Evolutionary conservation across 2,797 vertebrate genomes (phyloP).

Genomic region (Amblyraja radiata): DNA sequence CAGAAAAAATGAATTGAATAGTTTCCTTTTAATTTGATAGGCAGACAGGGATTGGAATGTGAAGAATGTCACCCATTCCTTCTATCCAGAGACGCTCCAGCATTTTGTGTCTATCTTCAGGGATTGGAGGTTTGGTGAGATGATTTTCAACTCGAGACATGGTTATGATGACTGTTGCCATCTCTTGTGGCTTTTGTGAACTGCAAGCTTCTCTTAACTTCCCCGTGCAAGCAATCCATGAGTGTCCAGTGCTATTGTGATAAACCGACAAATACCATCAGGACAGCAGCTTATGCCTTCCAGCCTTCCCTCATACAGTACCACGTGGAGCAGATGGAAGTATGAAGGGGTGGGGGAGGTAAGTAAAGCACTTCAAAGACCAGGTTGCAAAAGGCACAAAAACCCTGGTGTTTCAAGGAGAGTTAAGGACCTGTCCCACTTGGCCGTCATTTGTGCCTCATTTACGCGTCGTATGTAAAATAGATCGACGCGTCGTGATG

Average conservation of each 20-base stretch:
- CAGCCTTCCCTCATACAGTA: not conserved
- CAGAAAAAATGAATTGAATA: not conserved
- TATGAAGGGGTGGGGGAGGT: too few relatives aligned
- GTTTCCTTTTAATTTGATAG: not conserved
- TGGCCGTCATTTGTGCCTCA: too few relatives aligned
- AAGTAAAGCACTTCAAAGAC: too few relatives aligned
- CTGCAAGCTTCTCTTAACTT: not conserved
- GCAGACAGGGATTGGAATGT: too few relatives aligned
- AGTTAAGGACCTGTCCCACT: too few relatives aligned
- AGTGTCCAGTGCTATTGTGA: not conserved
- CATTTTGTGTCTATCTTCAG: too few relatives aligned
- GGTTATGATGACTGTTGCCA: not conserved
- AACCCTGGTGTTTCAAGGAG: too few relatives aligned
- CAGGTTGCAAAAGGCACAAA: too few relatives aligned
- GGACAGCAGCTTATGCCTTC: not conserved
- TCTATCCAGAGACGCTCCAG: too few relatives aligned
- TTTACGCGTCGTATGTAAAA: too few relatives aligned
- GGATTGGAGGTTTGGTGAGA: not conserved
- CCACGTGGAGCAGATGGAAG: not conserved
- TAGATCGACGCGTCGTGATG: too few relatives aligned
- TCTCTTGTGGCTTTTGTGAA: not conserved
- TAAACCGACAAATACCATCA: not conserved
- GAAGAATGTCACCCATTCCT: too few relatives aligned
- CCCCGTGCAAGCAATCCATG: not conserved
- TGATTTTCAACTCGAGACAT: not conserved